Base-by-base conservation (phyloP, 2,888 invertebrate species). In the Carterocephalus palaemon region DNA sequence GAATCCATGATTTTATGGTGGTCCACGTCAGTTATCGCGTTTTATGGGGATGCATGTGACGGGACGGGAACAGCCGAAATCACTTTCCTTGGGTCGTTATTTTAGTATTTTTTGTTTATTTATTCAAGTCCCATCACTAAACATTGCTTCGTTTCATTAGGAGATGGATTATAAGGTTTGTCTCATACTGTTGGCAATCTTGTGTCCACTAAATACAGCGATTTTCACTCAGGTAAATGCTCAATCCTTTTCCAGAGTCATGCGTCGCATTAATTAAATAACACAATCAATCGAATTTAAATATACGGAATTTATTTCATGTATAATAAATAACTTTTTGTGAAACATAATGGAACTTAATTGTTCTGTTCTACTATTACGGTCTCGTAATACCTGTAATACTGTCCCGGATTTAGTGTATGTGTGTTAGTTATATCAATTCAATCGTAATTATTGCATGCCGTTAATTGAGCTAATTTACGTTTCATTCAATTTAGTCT, bases 1-100 rank as follows among this genome's bases (percentile, higher is more conserved):
- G 66, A 66, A 60, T 65, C 63, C 64, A 60, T 54, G 64, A 62
- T 64, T 74, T 75, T 74, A 75, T 66, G 67, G 71, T 67, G 64
- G 65, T 60, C 65, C 56, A 57, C 55, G 61, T 73, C 59, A 67
- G 62, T 72, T 74, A 73, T 71, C 67, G 60, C 52, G 54, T 71
- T 78, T 78, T 77, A 78, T 73, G 67, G 59, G 56, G 47, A 55
- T 37, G 22, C 29, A 39, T 39, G 3, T 28, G 43, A 31, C 9
- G 3, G 36, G 43, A 31, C 9, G 36, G 23, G 12, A 31, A 51
- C 45, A 45, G 46, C 45, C 13, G 46, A 41, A 52, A 48, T 54
- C 56, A 49, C 47, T 52, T 48, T 50, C 49, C 36, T 47, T 29
- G 15, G 34, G 23, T 49, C 46, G 38, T 51, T 22, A 36, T 28